Percentiles rank a stretch among this genome's conserved stretches.
Evolutionary conservation across 1,140 invertebrate species (phyloP).

Genomic region (Drosophila santomea): DNA sequence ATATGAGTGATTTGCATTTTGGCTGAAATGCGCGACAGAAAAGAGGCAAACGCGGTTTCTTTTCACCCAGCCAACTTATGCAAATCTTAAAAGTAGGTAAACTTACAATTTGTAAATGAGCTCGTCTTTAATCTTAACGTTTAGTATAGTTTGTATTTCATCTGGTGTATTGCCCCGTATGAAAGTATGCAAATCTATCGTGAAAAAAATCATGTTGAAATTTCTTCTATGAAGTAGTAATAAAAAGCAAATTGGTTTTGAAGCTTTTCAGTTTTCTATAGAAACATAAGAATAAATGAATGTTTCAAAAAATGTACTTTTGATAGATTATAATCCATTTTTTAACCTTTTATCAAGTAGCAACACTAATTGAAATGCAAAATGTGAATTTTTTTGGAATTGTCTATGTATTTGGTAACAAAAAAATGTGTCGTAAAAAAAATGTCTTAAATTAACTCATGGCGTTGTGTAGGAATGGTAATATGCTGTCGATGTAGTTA

Average conservation of each 20-base stretch:
- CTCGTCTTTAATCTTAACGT: background rate
- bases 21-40: conserved; percentile 7
- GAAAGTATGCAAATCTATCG: too few relatives aligned
- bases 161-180: background rate
- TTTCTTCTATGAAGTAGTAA: background rate
- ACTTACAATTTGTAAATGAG: background rate
- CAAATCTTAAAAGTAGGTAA: background rate
- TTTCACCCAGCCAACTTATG: background rate
- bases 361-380: too few relatives aligned
- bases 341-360: too few relatives aligned
- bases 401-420: conserved; percentile 51
- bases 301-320: too few relatives aligned
- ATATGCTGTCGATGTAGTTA: conserved; percentile 32
- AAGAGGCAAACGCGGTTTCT: background rate
- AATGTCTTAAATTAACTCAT: conserved; percentile 63
- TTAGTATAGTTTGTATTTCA: background rate
- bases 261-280: too few relatives aligned
- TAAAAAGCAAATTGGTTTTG: background rate
- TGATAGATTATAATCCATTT: too few relatives aligned
- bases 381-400: conserved; percentile 7
- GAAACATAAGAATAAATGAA: too few relatives aligned
- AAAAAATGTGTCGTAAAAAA: conserved; percentile 51
- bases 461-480: conserved; percentile 55
- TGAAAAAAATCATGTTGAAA: too few relatives aligned
- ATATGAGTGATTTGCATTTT: conserved; percentile 1